These are phyloP conservation scores for Azorinus chamasolen DNA, from an alignment of 2,888 invertebrate genomes.

Conservation along the genomic window DNA sequence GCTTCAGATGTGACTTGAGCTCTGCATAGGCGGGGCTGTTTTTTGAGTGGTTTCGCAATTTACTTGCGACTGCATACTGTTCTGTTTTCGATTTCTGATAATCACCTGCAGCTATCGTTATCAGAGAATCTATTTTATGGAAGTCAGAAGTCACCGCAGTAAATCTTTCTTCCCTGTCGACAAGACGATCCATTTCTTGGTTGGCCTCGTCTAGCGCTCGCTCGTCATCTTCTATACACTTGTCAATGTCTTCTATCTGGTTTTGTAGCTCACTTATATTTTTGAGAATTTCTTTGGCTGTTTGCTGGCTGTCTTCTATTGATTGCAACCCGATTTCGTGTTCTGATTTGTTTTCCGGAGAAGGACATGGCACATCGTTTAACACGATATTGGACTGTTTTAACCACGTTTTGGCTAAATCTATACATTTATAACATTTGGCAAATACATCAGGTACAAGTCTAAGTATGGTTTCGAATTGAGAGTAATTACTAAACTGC, in stretches of 20 bases:
- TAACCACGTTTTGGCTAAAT: slow-evolving; percentile 81
- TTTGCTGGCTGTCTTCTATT: slow-evolving; percentile 13
- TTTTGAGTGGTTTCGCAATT: slow-evolving; percentile 52
- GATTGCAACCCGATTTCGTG: too few species aligned
- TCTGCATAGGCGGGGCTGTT: slow-evolving; percentile 55
- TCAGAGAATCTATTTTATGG: slow-evolving; percentile 61
- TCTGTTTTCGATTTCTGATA: slow-evolving; percentile 60
- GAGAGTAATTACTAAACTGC: slow-evolving; percentile 69
- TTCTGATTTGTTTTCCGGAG: neutral
- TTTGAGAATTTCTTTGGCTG: slow-evolving; percentile 34
- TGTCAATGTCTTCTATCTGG: slow-evolving; percentile 56
- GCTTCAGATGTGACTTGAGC: slow-evolving; percentile 54
- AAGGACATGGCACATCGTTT: slow-evolving; percentile 44
- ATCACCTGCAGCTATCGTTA: slow-evolving; percentile 44
- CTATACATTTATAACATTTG: slow-evolving; percentile 81
- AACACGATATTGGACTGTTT: slow-evolving; percentile 59
- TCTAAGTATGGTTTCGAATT: slow-evolving; percentile 77
- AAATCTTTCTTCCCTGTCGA: slow-evolving; percentile 62
- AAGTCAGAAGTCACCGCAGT: slow-evolving; percentile 65
- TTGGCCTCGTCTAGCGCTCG: slow-evolving; percentile 54
- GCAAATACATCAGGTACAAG: slow-evolving; percentile 82
- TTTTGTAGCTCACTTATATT: slow-evolving; percentile 55
- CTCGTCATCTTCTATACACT: slow-evolving; percentile 65
- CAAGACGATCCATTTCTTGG: slow-evolving; percentile 59
- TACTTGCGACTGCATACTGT: slow-evolving; percentile 48